A percentile compares a stretch with the other conserved stretches of the same genome.
These are phyloP conservation scores for Diceros bicornis DNA, from an alignment of 2,797 vertebrate species.

Conservation along the genomic window DNA sequence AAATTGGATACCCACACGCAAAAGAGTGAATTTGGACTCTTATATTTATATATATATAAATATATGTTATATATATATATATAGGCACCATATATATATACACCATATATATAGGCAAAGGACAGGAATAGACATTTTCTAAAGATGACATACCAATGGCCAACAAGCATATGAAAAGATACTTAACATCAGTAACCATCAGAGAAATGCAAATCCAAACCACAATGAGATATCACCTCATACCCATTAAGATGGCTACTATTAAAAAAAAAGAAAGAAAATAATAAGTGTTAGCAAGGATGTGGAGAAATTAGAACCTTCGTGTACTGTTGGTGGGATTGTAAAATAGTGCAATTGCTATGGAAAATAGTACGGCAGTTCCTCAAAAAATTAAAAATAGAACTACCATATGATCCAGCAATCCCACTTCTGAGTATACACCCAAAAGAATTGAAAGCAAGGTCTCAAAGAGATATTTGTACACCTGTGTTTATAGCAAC, in stretches of 20 bases:
- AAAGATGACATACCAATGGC: slow-evolving; percentile 27
- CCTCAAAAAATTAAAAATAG: slow-evolving; percentile 45
- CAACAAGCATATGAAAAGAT: slow-evolving; percentile 36
- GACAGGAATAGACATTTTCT: slow-evolving; percentile 2
- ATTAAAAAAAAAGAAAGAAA: neutral
- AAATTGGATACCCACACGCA: neutral
- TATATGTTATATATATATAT: no score
- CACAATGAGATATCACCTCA: neutral
- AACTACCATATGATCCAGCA: slow-evolving; percentile 46
- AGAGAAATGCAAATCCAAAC: slow-evolving; percentile 45
- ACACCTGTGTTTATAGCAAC: neutral
- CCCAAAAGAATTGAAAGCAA: slow-evolving; percentile 45
- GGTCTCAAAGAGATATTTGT: slow-evolving; percentile 17
- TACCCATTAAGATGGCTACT: neutral
- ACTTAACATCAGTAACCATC: neutral
- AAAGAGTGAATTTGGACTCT: neutral
- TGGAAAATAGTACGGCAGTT: neutral
- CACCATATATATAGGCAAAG: neutral
- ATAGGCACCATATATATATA: neutral
- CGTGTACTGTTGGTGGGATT: neutral
- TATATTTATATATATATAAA: neutral
- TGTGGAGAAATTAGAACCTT: neutral
- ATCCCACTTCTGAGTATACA: neutral
- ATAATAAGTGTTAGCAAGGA: neutral
- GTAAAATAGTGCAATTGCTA: neutral